These are phyloP conservation scores for Synanceia verrucosa DNA, from an alignment of 2,797 vertebrate species.

Conservation along the genomic window DNA sequence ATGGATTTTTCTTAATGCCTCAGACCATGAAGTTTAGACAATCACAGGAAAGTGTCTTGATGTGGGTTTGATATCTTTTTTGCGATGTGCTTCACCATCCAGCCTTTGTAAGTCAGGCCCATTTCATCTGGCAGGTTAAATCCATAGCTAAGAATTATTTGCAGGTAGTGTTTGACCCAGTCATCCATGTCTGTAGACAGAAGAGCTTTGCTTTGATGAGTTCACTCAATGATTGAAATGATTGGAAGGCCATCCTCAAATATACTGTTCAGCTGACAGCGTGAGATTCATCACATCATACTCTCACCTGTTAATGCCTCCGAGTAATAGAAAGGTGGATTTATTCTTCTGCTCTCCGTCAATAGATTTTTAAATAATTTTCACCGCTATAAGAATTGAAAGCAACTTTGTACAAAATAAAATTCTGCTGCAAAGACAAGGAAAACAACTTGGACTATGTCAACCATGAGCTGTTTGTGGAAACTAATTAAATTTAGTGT, in stretches of 20 bases:
- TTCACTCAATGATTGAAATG: constrained; percentile 3
- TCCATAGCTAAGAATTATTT: constrained; percentile 17
- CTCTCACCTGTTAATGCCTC: constrained; percentile 15
- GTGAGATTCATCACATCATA: background rate
- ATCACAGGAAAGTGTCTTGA: constrained; percentile 31
- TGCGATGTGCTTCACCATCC: background rate
- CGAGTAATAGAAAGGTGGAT: constrained; percentile 6
- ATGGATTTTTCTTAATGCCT: constrained; percentile 1
- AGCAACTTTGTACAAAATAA: constrained; percentile 39
- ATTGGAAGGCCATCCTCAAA: constrained; percentile 4
- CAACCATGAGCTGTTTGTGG: constrained; percentile 53
- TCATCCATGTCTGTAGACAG: constrained; percentile 16
- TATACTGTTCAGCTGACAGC: background rate
- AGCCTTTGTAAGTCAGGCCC: background rate
- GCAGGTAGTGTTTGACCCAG: constrained; percentile 16
- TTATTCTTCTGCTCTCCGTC: background rate
- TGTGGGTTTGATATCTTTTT: constrained; percentile 18
- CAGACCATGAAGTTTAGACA: constrained; percentile 27
- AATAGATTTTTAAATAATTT: constrained; percentile 15
- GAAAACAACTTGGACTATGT: constrained; percentile 42
- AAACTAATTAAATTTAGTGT: constrained; percentile 55
- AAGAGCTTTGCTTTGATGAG: constrained; percentile 39
- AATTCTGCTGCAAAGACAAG: constrained; percentile 48
- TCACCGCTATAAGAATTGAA: background rate
- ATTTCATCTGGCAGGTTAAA: constrained; percentile 25